Percentiles rank a stretch among this genome's conserved stretches.
These are phyloP conservation scores for Dascyllus trimaculatus DNA, from an alignment of 2,113 vertebrate genomes.

Conservation along the genomic window DNA sequence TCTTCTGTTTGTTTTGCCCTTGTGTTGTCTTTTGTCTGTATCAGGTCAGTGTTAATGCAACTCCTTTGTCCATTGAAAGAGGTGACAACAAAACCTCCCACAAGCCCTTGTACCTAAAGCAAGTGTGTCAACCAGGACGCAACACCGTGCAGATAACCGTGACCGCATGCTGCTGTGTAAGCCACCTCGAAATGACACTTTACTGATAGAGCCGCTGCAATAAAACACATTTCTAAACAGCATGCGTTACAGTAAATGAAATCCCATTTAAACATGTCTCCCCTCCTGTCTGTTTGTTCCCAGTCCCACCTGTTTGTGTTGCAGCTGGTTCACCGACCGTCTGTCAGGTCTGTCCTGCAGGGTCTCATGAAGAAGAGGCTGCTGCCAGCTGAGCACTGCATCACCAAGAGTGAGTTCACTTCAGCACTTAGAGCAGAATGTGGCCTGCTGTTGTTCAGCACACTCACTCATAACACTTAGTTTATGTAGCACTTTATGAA, in stretches of 20 bases:
- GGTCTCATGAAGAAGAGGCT: conserved; percentile 96
- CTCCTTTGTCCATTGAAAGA: conserved; percentile 92
- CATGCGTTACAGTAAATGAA: no score
- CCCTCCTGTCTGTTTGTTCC: not conserved
- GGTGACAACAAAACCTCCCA: conserved; percentile 98
- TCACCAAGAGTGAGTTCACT: conserved; percentile 93
- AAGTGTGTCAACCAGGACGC: conserved; percentile 94
- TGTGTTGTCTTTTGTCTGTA: not conserved
- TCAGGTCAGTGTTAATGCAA: conserved; percentile 93
- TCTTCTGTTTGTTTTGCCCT: no score
- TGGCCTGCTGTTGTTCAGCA: no score
- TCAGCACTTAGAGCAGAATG: no score
- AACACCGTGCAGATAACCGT: conserved; percentile 99
- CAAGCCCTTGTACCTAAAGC: conserved; percentile 96
- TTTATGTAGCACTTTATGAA: no score
- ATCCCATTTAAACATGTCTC: not conserved
- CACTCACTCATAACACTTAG: no score
- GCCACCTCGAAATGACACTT: conserved; percentile 53
- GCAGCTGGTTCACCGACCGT: conserved; percentile 95
- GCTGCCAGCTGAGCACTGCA: conserved; percentile 95
- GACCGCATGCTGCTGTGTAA: conserved; percentile 96
- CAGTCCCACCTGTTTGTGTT: conserved; percentile 98
- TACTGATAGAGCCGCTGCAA: not conserved
- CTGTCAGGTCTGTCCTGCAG: conserved; percentile 94
- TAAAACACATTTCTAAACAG: not conserved